Base-by-base conservation (phyloP, 37 sponge, comb jelly and placozoan species). In the Eunapius fragilis region DNA sequence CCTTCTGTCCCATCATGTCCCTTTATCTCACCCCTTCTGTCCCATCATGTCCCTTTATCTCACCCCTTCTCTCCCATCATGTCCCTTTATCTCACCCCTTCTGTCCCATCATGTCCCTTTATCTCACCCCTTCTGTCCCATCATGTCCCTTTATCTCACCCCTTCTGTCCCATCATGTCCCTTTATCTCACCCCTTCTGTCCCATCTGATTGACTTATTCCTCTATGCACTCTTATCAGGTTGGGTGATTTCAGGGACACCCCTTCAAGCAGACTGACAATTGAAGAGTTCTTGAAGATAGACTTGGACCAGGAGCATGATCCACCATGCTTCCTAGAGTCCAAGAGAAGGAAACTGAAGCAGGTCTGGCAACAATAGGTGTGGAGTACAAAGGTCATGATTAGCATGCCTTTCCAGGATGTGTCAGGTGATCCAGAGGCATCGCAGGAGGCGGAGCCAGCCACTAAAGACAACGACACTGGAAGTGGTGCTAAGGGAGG, bases 251-350 rank as follows among this genome's bases (percentile, higher is more conserved):
- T 99, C 77, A 80, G 87, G 71, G 91, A 95, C 71, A 99, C 99
- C 11, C 91, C 99, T n/a, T 96, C 98, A 30, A 92, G 98, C 77
- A 80, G 90, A 9, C 95, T 99, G 27, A 99, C 98, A 58, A 99
- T 99, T 36, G 98, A 97, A 34, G 98, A 99, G 86, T 99, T 99
- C 88, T 83, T 96, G 32, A 89, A 94, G 86, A 92, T 99, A 31
- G 98, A 99, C 71, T 84, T 99, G 84, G 96, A 94, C 26, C 91
- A 97, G 45, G 99, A 99, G 72, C 92, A 97, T 67, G 99, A 99
- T 76, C 99, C 99, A 5, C 99, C 99, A 1, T 91, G 97, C 71
- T 99, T 91, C 82, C 27, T 49, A 0, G 91, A 89, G 72, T 84
- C 88, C 34, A 95, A 90, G 84, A 91, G 83, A 72, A 88, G 78